A percentile compares a stretch with the other conserved stretches of the same genome.
Evolutionary conservation across 2,113 vertebrate genomes (phyloP).

Genomic region (Ictidomys tridecemlineatus): DNA sequence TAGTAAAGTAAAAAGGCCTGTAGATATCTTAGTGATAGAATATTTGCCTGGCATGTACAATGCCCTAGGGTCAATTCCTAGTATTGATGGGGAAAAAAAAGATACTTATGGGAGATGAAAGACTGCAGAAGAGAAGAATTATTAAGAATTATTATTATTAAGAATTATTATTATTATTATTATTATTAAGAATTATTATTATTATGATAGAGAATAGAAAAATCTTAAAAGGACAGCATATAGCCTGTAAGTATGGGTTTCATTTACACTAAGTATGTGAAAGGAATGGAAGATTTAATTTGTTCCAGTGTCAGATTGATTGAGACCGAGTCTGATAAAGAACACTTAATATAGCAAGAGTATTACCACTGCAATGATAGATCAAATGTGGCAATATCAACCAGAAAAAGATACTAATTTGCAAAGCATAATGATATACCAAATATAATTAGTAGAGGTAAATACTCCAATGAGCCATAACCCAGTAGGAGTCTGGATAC

Average conservation of each 20-base stretch:
- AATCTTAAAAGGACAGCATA: background rate
- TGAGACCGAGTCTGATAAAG: background rate
- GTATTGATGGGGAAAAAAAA: background rate
- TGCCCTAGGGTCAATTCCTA: too few species aligned
- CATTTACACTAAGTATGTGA: background rate
- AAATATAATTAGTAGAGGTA: background rate
- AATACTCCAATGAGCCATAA: background rate
- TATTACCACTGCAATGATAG: conserved; percentile 11
- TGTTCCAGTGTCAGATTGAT: background rate
- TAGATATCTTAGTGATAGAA: too few species aligned
- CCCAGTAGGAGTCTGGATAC: background rate
- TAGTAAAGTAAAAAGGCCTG: background rate
- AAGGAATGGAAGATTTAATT: background rate
- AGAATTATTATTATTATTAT: too few species aligned
- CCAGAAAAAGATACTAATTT: background rate
- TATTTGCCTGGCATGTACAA: too few species aligned
- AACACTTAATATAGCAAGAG: background rate
- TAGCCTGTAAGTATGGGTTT: background rate
- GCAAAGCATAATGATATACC: background rate
- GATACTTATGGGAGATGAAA: background rate
- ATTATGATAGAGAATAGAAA: background rate
- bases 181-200: too few species aligned
- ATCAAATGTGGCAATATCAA: background rate
- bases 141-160: too few species aligned
- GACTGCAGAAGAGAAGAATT: background rate